phyloP scores from a whole-genome alignment of 2,113 vertebrate genomes.

The Epinephelus lanceolatus region DNA sequence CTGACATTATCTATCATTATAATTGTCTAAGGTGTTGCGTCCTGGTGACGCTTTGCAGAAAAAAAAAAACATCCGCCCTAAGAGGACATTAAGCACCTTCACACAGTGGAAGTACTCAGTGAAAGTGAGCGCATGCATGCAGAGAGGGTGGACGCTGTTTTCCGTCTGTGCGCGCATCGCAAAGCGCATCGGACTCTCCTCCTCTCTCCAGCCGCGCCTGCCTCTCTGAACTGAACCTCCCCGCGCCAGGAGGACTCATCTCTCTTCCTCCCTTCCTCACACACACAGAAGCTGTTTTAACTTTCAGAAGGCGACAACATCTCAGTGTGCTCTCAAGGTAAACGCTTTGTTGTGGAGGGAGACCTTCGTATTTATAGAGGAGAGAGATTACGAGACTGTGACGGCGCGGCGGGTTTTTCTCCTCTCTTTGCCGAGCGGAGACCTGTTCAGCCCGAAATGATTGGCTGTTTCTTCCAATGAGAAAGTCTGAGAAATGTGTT shows the following conservation, averaged over 20 bases:
- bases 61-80: background rate
- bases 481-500: constrained; percentile 71
- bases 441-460: constrained; percentile 49
- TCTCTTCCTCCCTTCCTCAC: constrained; percentile 4
- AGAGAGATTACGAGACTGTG: constrained; percentile 34
- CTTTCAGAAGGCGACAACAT: constrained; percentile 59
- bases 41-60: constrained; percentile 3
- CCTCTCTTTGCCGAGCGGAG: constrained; percentile 19
- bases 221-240: constrained; percentile 19
- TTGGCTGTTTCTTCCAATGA: constrained; percentile 55
- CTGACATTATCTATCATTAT: too few species aligned
- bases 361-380: constrained; percentile 27
- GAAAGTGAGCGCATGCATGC: constrained; percentile 34
- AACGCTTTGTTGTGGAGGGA: constrained; percentile 9
- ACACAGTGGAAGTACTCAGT: background rate
- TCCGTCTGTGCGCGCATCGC: constrained; percentile 36
- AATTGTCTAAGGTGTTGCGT: background rate
- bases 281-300: constrained; percentile 44
- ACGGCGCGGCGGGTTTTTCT: background rate
- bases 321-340: constrained; percentile 25
- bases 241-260: constrained; percentile 15
- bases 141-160: constrained; percentile 39
- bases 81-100: constrained; percentile 27
- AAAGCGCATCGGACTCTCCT: constrained; percentile 42
- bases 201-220: constrained; percentile 32